phyloP scores from a whole-genome alignment of 2,797 vertebrate species.

The Amblyraja radiata region DNA sequence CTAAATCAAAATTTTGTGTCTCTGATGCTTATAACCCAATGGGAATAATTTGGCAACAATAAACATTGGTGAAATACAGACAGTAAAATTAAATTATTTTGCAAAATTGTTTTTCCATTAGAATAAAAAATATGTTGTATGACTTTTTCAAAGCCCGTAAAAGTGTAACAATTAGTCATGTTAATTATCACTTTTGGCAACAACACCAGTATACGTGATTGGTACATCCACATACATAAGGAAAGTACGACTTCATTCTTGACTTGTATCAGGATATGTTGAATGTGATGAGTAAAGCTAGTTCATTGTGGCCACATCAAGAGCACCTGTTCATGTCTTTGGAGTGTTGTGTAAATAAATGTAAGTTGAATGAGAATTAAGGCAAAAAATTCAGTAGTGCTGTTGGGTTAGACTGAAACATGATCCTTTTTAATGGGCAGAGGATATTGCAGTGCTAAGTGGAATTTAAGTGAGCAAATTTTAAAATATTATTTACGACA shows the following conservation, averaged over 20 bases:
- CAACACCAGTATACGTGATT: neutral
- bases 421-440: neutral
- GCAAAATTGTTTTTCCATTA: neutral
- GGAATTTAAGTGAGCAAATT: neutral
- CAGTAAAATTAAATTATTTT: neutral
- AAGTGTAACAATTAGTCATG: neutral
- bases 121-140: neutral
- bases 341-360: neutral
- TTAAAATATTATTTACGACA: neutral
- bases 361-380: neutral
- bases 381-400: neutral
- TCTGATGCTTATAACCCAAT: no score
- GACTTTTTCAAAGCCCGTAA: conserved; percentile 12
- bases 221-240: conserved; percentile 7
- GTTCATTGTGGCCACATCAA: neutral
- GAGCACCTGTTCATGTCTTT: conserved; percentile 28
- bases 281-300: conserved; percentile 20
- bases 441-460: conserved; percentile 7
- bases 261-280: neutral
- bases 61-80: neutral
- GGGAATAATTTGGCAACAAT: no score
- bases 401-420: neutral
- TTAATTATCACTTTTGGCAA: conserved; percentile 24
- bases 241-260: neutral
- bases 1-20: no score